Base-by-base conservation (phyloP, 1,140 invertebrate genomes). In the Cotesia glomerata region DNA sequence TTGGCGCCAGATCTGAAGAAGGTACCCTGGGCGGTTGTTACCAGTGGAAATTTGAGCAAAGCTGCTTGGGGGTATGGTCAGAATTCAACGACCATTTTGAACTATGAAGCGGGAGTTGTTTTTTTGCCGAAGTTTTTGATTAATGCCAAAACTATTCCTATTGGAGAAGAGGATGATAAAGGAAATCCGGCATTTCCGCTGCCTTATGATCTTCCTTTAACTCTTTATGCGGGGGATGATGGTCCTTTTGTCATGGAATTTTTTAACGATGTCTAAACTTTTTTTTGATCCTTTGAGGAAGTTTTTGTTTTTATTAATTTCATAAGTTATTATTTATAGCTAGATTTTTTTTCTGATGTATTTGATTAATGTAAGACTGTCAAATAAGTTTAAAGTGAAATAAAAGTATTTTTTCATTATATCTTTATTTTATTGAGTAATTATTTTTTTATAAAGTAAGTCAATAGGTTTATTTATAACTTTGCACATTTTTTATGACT, bases 41-140 rank as follows among this genome's bases (percentile, higher is more conserved):
- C 96, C 0, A 98, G 95, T 77, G 95, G 95, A 0, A 99, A 99
- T 88, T 84, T 98, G 5, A 98, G 96, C 11, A 98, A 98, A 88
- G 95, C 96, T 14, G 97, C 97, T 0, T 99, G 97, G 97, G 97
- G 97, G 69, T 14, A 71, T 88, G 14, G 59, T 49, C n/a, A 71
- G n/a, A 56, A 8, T 51, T 49, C 9, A 85, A 86, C 51, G 88
- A 45, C 71, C 80, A 88, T 70, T 91, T 91, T 72, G 85, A 95
- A 94, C 56, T 98, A 97, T 82, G 97, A 99, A 88, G 92, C 93
- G 26, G 97, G 97, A 0, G 93, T 99, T 8, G 80, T 99, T 8
- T 96, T 98, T 78, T 76, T 98, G 58, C 97, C 97, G 0, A 89
- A 91, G 82, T 91, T 94, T 82, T 89, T 97, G 83, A 85, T 80